Evolutionary conservation across 2,888 invertebrate genomes (phyloP).

Genomic region (Silvanus unidentatus): DNA sequence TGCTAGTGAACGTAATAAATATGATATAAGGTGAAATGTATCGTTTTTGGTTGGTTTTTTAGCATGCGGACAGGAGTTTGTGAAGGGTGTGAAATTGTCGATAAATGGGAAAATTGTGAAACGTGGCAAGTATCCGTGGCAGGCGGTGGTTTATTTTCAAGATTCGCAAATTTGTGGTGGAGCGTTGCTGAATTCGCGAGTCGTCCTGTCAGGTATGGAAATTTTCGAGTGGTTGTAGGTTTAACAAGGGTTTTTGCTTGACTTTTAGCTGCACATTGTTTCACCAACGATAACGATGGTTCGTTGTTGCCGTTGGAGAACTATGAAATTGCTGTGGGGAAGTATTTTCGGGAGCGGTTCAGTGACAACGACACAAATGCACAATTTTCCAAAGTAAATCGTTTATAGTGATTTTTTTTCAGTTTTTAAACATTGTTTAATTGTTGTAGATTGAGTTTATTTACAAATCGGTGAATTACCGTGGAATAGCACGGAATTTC

Average conservation of each 20-base stretch:
- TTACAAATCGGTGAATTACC: conserved; percentile 22
- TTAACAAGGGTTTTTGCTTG: background rate
- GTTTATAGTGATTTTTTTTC: conserved; percentile 1
- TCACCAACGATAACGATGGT: background rate
- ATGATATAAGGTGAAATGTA: background rate
- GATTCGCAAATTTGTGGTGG: conserved; percentile 33
- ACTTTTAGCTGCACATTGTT: conserved; percentile 37
- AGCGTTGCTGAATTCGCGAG: conserved; percentile 29
- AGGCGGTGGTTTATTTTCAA: conserved; percentile 31
- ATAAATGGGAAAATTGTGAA: conserved; percentile 29
- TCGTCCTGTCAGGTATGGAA: conserved; percentile 35
- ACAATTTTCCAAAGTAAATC: conserved; percentile 30
- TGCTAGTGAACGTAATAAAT: conserved; percentile 1
- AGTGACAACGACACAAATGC: conserved; percentile 29
- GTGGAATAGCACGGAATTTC: conserved; percentile 27
- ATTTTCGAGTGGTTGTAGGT: background rate
- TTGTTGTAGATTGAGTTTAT: conserved; percentile 26
- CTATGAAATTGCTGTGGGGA: conserved; percentile 34
- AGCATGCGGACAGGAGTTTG: conserved; percentile 39
- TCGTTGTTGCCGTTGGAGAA: conserved; percentile 5
- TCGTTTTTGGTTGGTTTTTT: conserved; percentile 9
- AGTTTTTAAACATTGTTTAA: conserved; percentile 1
- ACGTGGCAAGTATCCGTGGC: conserved; percentile 39
- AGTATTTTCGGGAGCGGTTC: conserved; percentile 32
- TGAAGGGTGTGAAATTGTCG: conserved; percentile 28